These are phyloP conservation scores for Aphis craccivora DNA, from an alignment of 1,140 invertebrate genomes.

Conservation along the genomic window DNA sequence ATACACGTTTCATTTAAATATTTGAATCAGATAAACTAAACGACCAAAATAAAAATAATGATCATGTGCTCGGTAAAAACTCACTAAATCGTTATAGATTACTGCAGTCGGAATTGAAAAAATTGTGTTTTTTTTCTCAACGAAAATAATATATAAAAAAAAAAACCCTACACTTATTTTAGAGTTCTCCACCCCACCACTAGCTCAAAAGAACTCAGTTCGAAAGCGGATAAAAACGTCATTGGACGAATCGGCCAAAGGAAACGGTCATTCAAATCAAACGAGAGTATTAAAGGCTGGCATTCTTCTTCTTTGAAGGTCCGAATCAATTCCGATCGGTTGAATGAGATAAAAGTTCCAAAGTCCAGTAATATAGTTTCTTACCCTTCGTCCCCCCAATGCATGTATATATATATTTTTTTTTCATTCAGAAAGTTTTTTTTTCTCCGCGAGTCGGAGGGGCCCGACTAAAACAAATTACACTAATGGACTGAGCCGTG, in stretches of 20 bases:
- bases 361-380: constrained; percentile 56
- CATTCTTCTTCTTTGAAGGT: constrained; percentile 55
- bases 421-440: constrained; percentile 47
- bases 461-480: constrained; percentile 54
- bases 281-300: constrained; percentile 49
- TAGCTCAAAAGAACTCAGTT: neutral
- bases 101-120: neutral
- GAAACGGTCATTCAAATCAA: constrained; percentile 56
- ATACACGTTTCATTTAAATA: neutral
- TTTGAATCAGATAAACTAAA: constrained; percentile 31
- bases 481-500: constrained; percentile 47
- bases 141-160: constrained; percentile 20
- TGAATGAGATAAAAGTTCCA: constrained; percentile 56
- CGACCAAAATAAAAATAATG: constrained; percentile 10
- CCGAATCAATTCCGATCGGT: constrained; percentile 55
- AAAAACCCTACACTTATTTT: neutral
- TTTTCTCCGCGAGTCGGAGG: constrained; percentile 17
- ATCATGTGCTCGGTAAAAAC: neutral
- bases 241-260: constrained; percentile 32
- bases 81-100: constrained; percentile 33
- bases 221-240: constrained; percentile 48
- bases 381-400: neutral
- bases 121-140: neutral
- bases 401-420: neutral
- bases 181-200: neutral